These are phyloP conservation scores for Minunthozetes semirufus DNA, from an alignment of 2,888 invertebrate species.

Conservation along the genomic window DNA sequence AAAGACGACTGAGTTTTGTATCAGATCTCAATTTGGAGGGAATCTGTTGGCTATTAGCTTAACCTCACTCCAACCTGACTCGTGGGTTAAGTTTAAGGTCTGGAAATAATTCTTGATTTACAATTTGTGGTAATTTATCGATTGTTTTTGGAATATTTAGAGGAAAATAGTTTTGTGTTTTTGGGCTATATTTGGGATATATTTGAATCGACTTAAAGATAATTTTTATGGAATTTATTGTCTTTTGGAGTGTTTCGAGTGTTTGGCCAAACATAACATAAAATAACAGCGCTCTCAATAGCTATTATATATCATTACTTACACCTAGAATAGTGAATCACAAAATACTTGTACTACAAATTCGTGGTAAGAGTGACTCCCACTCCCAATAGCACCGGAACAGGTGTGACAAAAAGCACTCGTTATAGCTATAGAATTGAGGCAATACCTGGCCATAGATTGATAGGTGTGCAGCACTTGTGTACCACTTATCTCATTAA, in stretches of 20 bases:
- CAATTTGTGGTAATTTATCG: too few relatives aligned
- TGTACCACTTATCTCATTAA: slow-evolving; percentile 23
- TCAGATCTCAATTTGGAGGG: too few relatives aligned
- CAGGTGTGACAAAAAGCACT: slow-evolving; percentile 21
- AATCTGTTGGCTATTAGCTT: too few relatives aligned
- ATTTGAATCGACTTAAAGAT: background rate
- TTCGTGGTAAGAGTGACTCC: slow-evolving; percentile 12
- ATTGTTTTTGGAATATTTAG: too few relatives aligned
- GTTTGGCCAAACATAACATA: slow-evolving; percentile 1
- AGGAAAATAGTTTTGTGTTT: too few relatives aligned
- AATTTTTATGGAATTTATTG: background rate
- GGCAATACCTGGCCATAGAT: slow-evolving; percentile 11
- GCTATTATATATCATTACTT: slow-evolving; percentile 23
- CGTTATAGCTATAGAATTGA: background rate
- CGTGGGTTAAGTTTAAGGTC: too few relatives aligned
- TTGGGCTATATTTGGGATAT: too few relatives aligned
- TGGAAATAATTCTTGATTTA: too few relatives aligned
- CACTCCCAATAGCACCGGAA: slow-evolving; percentile 23
- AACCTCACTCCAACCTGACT: too few relatives aligned
- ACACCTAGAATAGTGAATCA: slow-evolving; percentile 24
- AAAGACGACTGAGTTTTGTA: too few relatives aligned
- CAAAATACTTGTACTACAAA: slow-evolving; percentile 7
- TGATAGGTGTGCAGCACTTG: background rate
- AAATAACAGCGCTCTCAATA: slow-evolving; percentile 8
- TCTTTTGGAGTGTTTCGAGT: background rate